These are phyloP conservation scores for Parascotia fuliginaria DNA, from an alignment of 2,888 invertebrate genomes.

Conservation along the genomic window DNA sequence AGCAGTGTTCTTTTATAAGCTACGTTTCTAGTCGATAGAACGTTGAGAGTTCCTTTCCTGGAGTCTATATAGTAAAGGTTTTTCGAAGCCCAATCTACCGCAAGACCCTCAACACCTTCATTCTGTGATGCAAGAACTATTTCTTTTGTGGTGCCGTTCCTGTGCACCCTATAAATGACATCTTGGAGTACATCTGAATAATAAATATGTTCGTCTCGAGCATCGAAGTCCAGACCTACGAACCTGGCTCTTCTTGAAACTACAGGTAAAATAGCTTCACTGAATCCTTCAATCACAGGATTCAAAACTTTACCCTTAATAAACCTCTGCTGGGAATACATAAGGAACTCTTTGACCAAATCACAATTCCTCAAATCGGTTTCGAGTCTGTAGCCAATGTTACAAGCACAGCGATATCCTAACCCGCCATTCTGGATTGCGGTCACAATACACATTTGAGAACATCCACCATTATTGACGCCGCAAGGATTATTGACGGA, in stretches of 20 bases:
- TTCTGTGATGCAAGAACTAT: slow-evolving; percentile 98
- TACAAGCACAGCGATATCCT: slow-evolving; percentile 96
- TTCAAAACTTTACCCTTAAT: slow-evolving; percentile 97
- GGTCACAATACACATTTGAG: slow-evolving; percentile 97
- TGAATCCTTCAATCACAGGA: slow-evolving; percentile 95
- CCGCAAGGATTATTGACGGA: slow-evolving; percentile 93
- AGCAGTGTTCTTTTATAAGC: slow-evolving; percentile 93
- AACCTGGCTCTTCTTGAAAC: slow-evolving; percentile 96
- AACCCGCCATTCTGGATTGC: slow-evolving; percentile 89
- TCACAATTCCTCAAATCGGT: slow-evolving; percentile 92
- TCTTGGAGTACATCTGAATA: slow-evolving; percentile 99
- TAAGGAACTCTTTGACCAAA: slow-evolving; percentile 93
- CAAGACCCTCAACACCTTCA: slow-evolving; percentile 98
- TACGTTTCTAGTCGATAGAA: slow-evolving; percentile 94
- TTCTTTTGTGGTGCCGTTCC: slow-evolving; percentile 92
- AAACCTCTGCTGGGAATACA: slow-evolving; percentile 98
- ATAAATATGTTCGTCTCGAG: slow-evolving; percentile 95
- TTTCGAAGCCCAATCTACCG: slow-evolving; percentile 98
- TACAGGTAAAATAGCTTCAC: slow-evolving; percentile 97
- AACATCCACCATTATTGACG: slow-evolving; percentile 94
- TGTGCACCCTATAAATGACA: slow-evolving; percentile 94
- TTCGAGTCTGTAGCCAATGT: slow-evolving; percentile 93
- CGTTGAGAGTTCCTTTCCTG: slow-evolving; percentile 96
- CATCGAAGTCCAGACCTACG: slow-evolving; percentile 97
- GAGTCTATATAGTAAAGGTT: slow-evolving; percentile 98